Conservation (phyloP, 2,888 invertebrate genomes). For the Caenorhabditis sp. region DNA sequence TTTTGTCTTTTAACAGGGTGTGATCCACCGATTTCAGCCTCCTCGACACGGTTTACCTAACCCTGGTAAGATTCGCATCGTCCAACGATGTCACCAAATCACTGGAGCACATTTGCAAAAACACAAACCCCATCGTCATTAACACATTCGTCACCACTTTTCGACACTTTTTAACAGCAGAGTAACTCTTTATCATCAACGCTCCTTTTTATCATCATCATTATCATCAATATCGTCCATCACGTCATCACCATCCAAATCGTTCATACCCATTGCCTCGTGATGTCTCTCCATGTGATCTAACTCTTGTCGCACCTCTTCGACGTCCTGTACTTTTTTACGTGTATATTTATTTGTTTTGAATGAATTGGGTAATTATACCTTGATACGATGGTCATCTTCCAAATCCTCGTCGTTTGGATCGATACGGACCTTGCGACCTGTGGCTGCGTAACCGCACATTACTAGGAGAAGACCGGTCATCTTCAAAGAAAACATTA, state of each 20-base stretch:
- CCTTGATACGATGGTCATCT: slow-evolving; percentile 46
- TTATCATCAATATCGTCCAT: neutral
- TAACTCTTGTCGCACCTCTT: slow-evolving; percentile 46
- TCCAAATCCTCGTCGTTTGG: slow-evolving; percentile 47
- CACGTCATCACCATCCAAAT: neutral
- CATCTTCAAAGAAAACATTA: slow-evolving; percentile 35
- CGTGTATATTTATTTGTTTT: neutral
- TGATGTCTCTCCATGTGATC: slow-evolving; percentile 42
- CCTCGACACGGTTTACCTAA: slow-evolving; percentile 43
- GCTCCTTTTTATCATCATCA: slow-evolving; percentile 16
- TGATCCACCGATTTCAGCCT: slow-evolving; percentile 32
- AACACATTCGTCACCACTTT: neutral
- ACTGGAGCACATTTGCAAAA: slow-evolving; percentile 35
- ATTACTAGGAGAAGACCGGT: slow-evolving; percentile 41
- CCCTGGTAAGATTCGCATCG: slow-evolving; percentile 44
- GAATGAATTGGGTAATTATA: too few species aligned
- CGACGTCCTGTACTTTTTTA: slow-evolving; percentile 32
- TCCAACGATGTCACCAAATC: slow-evolving; percentile 36
- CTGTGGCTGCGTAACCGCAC: slow-evolving; percentile 41
- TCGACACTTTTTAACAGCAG: slow-evolving; percentile 15
- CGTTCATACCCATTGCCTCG: slow-evolving; percentile 16
- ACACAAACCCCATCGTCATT: slow-evolving; percentile 12
- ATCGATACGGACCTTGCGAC: slow-evolving; percentile 42
- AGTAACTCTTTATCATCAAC: slow-evolving; percentile 4
- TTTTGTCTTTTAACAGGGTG: too few species aligned